Evolutionary conservation across 2,797 vertebrate species (phyloP).

Genomic region (Chloroceryle amazona): DNA sequence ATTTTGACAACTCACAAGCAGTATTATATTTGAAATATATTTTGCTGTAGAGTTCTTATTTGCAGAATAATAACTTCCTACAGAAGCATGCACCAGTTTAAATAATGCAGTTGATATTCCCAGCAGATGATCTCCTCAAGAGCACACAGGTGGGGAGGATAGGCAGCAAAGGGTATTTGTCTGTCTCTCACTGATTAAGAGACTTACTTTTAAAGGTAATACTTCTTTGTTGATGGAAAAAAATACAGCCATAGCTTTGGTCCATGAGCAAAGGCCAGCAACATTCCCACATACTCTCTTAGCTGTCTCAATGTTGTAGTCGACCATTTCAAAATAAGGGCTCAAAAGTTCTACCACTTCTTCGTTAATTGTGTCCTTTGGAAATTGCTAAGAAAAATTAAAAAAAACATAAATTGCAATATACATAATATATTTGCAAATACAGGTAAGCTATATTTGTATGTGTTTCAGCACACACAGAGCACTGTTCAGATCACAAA

Average conservation of each 20-base stretch:
- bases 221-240: slow-evolving; percentile 98
- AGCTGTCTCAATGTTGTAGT: slow-evolving; percentile 97
- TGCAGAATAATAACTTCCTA: background rate
- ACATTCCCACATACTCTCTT: slow-evolving; percentile 95
- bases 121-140: background rate
- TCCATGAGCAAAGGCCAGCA: slow-evolving; percentile 96
- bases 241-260: slow-evolving; percentile 96
- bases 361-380: slow-evolving; percentile 94
- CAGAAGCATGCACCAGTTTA: background rate
- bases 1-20: background rate
- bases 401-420: background rate
- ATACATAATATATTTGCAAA: background rate
- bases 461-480: background rate
- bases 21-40: background rate
- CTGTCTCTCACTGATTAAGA: background rate
- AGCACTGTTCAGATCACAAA: background rate
- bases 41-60: background rate
- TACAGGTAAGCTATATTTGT: background rate
- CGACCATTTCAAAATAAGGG: slow-evolving; percentile 94
- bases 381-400: slow-evolving; percentile 88
- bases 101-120: background rate
- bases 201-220: slow-evolving; percentile 93
- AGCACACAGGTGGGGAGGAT: background rate
- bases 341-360: slow-evolving; percentile 93
- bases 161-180: background rate